phyloP scores from a whole-genome alignment of 2,888 invertebrate genomes.

The Campoplex nolae region DNA sequence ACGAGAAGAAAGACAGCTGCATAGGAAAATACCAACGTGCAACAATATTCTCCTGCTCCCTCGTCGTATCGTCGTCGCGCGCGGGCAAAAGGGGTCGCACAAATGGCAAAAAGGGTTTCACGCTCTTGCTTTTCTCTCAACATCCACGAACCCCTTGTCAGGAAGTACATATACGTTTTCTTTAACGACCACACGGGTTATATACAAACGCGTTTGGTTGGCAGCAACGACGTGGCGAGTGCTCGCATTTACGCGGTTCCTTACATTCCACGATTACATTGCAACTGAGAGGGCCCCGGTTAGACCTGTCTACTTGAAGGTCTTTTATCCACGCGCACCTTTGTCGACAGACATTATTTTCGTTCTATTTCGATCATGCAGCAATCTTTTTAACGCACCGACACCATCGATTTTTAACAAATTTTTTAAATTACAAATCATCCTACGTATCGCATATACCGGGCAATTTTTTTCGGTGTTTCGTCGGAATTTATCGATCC shows the following conservation, averaged over 20 bases:
- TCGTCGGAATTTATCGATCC: too few relatives aligned
- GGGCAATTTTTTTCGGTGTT: too few relatives aligned
- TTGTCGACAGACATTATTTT: too few relatives aligned
- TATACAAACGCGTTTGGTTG: background rate
- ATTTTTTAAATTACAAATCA: too few relatives aligned
- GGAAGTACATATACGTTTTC: conserved; percentile 75
- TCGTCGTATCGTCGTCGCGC: background rate
- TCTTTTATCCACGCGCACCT: too few relatives aligned
- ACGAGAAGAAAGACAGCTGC: conserved; percentile 33
- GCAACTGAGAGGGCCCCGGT: background rate
- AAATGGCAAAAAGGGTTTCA: conserved; percentile 60
- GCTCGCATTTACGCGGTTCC: conserved; percentile 62
- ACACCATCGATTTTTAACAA: too few relatives aligned
- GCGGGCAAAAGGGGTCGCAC: conserved; percentile 43
- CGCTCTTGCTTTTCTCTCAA: conserved; percentile 26
- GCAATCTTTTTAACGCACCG: too few relatives aligned
- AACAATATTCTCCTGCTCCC: conserved; percentile 23
- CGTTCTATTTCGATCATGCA: too few relatives aligned
- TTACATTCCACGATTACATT: conserved; percentile 19
- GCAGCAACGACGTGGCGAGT: conserved; percentile 29
- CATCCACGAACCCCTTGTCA: conserved; percentile 69
- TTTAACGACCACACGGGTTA: conserved; percentile 71
- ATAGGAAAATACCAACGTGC: conserved; percentile 23
- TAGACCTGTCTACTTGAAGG: too few relatives aligned
- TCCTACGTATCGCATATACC: too few relatives aligned